Conservation (phyloP, 1,140 invertebrate species). For the Drosophila repleta region DNA sequence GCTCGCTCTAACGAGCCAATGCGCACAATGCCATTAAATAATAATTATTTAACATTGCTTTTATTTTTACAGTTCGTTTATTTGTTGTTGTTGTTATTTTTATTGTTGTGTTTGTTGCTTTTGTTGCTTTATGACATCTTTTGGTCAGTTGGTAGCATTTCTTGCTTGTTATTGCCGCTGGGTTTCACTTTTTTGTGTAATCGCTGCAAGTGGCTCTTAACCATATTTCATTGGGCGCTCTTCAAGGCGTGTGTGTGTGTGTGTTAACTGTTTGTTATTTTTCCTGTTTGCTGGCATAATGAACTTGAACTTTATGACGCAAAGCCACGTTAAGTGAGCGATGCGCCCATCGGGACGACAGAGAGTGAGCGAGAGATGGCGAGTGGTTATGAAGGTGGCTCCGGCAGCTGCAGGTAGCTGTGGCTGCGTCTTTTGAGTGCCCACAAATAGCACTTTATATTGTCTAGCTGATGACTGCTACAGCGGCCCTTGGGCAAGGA, state of each 20-base stretch:
- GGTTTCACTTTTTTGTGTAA: slow-evolving; percentile 64
- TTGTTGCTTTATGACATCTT: slow-evolving; percentile 14
- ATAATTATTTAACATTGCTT: slow-evolving; percentile 71
- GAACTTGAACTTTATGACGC: slow-evolving; percentile 81
- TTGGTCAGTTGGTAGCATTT: slow-evolving; percentile 25
- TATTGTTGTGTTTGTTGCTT: slow-evolving; percentile 15
- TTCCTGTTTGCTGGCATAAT: slow-evolving; percentile 60
- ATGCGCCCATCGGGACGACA: slow-evolving; percentile 17
- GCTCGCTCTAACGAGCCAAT: slow-evolving; percentile 30
- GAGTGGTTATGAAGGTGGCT: too few relatives aligned
- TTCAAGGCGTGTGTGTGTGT: slow-evolving; percentile 4
- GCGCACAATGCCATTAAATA: slow-evolving; percentile 69
- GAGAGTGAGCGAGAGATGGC: too few relatives aligned
- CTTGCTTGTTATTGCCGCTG: slow-evolving; percentile 28
- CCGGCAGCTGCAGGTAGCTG: too few relatives aligned
- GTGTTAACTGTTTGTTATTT: slow-evolving; percentile 54
- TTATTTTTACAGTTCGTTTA: slow-evolving; percentile 1
- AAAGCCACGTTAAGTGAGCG: slow-evolving; percentile 72
- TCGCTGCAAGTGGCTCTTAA: slow-evolving; percentile 72
- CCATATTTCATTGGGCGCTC: slow-evolving; percentile 35
- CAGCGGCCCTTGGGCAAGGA: slow-evolving; percentile 19
- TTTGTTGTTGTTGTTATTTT: slow-evolving; percentile 13
- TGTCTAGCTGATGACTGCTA: slow-evolving; percentile 24
- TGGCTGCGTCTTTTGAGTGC: slow-evolving; percentile 17
- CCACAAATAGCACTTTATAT: slow-evolving; percentile 38